Conservation (phyloP, 2,888 invertebrate species). For the Poecilobothrus nobilitatus region DNA sequence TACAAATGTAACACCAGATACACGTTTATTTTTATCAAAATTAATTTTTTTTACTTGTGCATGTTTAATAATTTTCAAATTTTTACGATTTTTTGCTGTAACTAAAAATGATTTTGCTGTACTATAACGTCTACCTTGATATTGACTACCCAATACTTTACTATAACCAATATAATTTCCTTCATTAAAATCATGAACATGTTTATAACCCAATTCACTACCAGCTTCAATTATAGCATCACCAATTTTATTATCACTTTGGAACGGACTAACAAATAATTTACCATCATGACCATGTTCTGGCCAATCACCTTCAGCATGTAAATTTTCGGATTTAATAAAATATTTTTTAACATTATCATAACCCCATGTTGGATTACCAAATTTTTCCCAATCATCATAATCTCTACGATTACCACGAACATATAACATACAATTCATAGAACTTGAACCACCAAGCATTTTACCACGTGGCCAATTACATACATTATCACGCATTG, state of each 20-base stretch:
- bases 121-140: constrained; percentile 63
- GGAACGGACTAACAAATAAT: constrained; percentile 42
- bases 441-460: constrained; percentile 56
- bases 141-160: constrained; percentile 44
- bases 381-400: constrained; percentile 53
- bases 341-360: constrained; percentile 71
- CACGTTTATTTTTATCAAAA: constrained; percentile 44
- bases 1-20: constrained; percentile 42
- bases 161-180: constrained; percentile 46
- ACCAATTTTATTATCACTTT: constrained; percentile 32
- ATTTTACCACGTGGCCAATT: constrained; percentile 53
- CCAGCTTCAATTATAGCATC: constrained; percentile 43
- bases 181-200: constrained; percentile 38
- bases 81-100: constrained; percentile 46
- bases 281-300: constrained; percentile 30
- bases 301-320: constrained; percentile 25
- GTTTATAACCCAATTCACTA: constrained; percentile 44
- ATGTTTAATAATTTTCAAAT: constrained; percentile 52
- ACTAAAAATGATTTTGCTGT: constrained; percentile 62
- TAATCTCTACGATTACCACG: constrained; percentile 57
- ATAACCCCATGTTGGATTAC: constrained; percentile 61
- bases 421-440: constrained; percentile 59
- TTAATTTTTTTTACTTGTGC: constrained; percentile 50
- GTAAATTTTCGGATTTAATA: constrained; percentile 71
- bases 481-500: constrained; percentile 36